Base-by-base conservation (phyloP, 2,797 vertebrate species). In the Coregonus sp. region DNA sequence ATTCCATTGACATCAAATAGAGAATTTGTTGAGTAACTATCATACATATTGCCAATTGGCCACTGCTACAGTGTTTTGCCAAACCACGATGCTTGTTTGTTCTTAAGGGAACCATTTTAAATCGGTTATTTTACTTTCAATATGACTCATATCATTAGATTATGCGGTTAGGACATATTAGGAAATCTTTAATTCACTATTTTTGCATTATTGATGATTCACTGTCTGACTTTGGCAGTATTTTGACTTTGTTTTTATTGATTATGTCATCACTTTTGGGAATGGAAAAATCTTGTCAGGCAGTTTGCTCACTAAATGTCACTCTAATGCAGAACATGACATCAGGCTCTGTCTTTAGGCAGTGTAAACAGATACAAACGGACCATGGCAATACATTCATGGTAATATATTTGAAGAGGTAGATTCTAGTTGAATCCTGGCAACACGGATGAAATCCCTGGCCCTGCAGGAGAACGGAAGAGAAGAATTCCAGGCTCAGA, bases 191-290 rank as follows among this genome's bases (percentile, higher is more conserved):
- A 6, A 68, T 14, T 12, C 14, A 29, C 14, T 66, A 12, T 33
- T 68, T 37, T 68, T 33, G 66, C 66, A 37, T 37, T 29, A 63
- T 63, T 0, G 18, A 59, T 59, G 15, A 59, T 4, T 14, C 29
- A 66, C 25, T 31, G 29, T 67, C 50, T 71, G 70, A 25, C 12
- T 50, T 51, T 50, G 11, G 50, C 70, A 72, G 5, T 18, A 31
- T 52, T 70, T 72, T 52, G 20, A 31, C 50, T 51, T 12, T 67
- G 69, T 71, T 29, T 31, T 52, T 47, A 70, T 70, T 70, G 69
- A 50, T 50, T 70, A 12, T 50, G 69, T 50, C 40, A 9, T 70
- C 37, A 20, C 37, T 70, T 50, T 70, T 11, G 20, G 37, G 11
- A 71, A 70, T 20, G 40, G 69, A 70, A 51, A 70, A n/a, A 71